phyloP scores from a whole-genome alignment of 2,888 invertebrate genomes.

The Campoplex capitator region DNA sequence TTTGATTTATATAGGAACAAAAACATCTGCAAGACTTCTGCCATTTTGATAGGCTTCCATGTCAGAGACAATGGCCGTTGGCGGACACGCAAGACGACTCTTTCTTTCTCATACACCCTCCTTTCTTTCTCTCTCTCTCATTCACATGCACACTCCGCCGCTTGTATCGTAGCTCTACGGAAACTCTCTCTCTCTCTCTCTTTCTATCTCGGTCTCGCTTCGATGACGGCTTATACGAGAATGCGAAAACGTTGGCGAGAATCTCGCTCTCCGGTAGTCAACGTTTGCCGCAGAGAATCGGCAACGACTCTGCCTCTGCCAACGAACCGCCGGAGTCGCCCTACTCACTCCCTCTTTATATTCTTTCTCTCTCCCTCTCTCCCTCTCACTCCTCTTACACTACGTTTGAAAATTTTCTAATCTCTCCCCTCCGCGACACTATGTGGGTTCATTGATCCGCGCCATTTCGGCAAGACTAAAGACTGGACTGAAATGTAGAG shows the following conservation, averaged over 20 bases:
- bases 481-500: neutral
- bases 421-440: slow-evolving; percentile 44
- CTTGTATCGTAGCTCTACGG: slow-evolving; percentile 15
- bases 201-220: slow-evolving; percentile 39
- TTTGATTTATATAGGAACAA: slow-evolving; percentile 94
- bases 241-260: slow-evolving; percentile 55
- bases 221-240: slow-evolving; percentile 57
- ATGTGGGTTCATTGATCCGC: slow-evolving; percentile 66
- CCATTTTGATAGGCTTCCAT: slow-evolving; percentile 89
- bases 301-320: slow-evolving; percentile 44
- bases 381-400: neutral
- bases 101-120: slow-evolving; percentile 37
- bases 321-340: slow-evolving; percentile 48
- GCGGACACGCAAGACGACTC: slow-evolving; percentile 76
- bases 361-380: neutral
- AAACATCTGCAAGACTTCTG: slow-evolving; percentile 94
- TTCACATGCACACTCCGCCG: slow-evolving; percentile 19
- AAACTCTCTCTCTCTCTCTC: slow-evolving; percentile 13
- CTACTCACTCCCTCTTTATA: slow-evolving; percentile 29
- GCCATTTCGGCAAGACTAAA: slow-evolving; percentile 47
- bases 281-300: slow-evolving; percentile 59
- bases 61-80: slow-evolving; percentile 84
- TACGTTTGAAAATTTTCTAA: slow-evolving; percentile 53
- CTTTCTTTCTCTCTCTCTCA: slow-evolving; percentile 39
- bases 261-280: slow-evolving; percentile 46